Evolutionary conservation across 2,888 invertebrate species (phyloP), one percentile per base, ranked within the genome.

Genomic region (Rhingia campestris): DNA sequence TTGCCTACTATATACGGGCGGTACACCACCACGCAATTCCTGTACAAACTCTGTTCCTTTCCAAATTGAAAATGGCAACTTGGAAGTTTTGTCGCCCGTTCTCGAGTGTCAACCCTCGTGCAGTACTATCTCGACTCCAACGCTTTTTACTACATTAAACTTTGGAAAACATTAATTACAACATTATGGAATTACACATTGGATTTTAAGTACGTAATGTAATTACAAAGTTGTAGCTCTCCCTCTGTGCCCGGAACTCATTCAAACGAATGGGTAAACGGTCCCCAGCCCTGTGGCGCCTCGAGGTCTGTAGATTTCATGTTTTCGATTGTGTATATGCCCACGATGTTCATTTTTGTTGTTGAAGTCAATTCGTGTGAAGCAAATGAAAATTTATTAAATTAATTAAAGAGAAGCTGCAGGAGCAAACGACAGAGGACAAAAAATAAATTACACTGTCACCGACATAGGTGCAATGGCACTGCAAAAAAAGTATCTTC

Each of bases 111-210:
- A 47, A 47, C 30, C 9, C 37, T 37, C 32, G 56, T 12, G 41
- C 49, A 22, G 41, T 30, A 39, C 61, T 51, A 51, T 67, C 58
- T 41, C 35, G 4, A 70, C 47, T 61, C 45, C 67, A 77, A 54
- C 56, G 72, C 22, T 76, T 77, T 77, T 77, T 77, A 77, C 73
- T 77, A 82, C 82, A 82, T 82, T 82, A 77, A 82, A 77, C 82
- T 82, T 82, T 73, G 4, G 77, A 69, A 82, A 82, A 77, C 82
- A 82, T 82, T 82, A 82, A 82, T 82, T 82, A 77, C 82, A 53
- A 82, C 73, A 77, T 82, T 77, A 82, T 82, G 82, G 73, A 82
- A 77, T 77, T 77, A 82, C 82, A 77, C 82, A 77, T 77, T 82
- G 77, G 77, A 64, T 69, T 77, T 82, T 82, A 69, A 82, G 82